phyloP scores from a whole-genome alignment of 2,113 vertebrate species.

The Rhodinocichla rosea region DNA sequence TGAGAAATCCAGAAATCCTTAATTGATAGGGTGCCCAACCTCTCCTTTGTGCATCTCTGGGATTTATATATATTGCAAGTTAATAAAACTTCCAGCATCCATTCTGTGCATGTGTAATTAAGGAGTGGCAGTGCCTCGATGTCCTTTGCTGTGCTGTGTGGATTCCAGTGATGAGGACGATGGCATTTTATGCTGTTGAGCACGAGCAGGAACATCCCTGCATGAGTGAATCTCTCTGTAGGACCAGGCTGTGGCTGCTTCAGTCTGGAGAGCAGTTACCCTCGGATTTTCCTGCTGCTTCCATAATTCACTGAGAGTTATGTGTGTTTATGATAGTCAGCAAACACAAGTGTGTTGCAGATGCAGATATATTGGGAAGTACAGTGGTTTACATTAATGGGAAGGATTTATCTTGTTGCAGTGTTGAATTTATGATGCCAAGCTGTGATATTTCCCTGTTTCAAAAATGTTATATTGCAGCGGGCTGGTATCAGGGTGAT shows the following conservation, averaged over 20 bases:
- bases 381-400: constrained; percentile 41
- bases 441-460: constrained; percentile 40
- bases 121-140: not conserved
- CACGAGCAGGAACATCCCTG: not conserved
- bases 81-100: not conserved
- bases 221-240: not conserved
- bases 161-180: not conserved
- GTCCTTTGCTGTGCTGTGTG: not conserved
- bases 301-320: constrained; percentile 52
- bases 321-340: constrained; percentile 39
- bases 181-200: not conserved
- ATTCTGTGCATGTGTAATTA: not conserved
- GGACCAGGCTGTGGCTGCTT: not conserved
- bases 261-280: constrained; percentile 17
- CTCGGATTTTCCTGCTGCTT: not conserved
- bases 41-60: not conserved
- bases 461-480: constrained; percentile 50
- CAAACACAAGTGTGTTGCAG: constrained; percentile 25
- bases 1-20: not conserved
- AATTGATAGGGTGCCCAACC: not conserved
- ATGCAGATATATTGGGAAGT: constrained; percentile 44
- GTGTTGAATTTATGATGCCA: constrained; percentile 40
- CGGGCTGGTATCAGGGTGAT: constrained; percentile 28
- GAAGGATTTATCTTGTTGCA: constrained; percentile 57
- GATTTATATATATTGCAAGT: not conserved